A percentile compares a stretch with the other conserved stretches of the same genome.
Evolutionary conservation across 2,888 invertebrate species (phyloP).

Genomic region (Cyclophora punctaria): DNA sequence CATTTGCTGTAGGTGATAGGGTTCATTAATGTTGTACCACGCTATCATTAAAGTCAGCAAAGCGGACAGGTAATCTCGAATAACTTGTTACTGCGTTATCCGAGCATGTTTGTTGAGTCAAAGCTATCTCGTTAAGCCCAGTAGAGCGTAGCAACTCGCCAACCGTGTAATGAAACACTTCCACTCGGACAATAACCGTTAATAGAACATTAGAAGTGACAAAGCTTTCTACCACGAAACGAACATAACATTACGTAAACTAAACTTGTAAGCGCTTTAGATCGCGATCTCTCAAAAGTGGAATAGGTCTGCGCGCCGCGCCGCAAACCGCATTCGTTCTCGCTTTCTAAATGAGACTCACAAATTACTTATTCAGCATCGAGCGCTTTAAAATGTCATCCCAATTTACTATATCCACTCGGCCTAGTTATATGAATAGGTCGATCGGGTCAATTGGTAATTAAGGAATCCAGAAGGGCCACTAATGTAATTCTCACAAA

Average conservation of each 20-base stretch:
- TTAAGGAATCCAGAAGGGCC: background rate
- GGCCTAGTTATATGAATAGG: slow-evolving; percentile 6
- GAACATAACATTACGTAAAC: slow-evolving; percentile 24
- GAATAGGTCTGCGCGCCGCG: slow-evolving; percentile 19
- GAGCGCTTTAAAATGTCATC: slow-evolving; percentile 38
- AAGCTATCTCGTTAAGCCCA: slow-evolving; percentile 58
- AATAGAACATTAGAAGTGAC: slow-evolving; percentile 53
- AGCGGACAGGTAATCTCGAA: slow-evolving; percentile 24
- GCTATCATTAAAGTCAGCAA: too few species aligned
- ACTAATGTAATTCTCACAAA: background rate
- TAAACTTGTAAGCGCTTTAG: slow-evolving; percentile 15
- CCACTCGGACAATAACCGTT: slow-evolving; percentile 65
- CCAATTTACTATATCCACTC: slow-evolving; percentile 22
- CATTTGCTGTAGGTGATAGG: background rate
- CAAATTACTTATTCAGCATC: slow-evolving; percentile 25
- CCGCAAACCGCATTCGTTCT: slow-evolving; percentile 32
- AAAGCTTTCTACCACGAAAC: slow-evolving; percentile 51
- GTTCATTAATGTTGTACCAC: too few species aligned
- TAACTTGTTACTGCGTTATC: slow-evolving; percentile 34
- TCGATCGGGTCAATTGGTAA: slow-evolving; percentile 7
- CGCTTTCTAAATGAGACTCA: slow-evolving; percentile 35
- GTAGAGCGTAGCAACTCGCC: slow-evolving; percentile 53
- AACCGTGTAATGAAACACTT: slow-evolving; percentile 70
- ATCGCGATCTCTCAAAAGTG: slow-evolving; percentile 13
- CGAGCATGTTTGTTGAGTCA: slow-evolving; percentile 38